These are phyloP conservation scores for Drosophila insularis DNA, from an alignment of 1,140 invertebrate genomes.

Conservation along the genomic window DNA sequence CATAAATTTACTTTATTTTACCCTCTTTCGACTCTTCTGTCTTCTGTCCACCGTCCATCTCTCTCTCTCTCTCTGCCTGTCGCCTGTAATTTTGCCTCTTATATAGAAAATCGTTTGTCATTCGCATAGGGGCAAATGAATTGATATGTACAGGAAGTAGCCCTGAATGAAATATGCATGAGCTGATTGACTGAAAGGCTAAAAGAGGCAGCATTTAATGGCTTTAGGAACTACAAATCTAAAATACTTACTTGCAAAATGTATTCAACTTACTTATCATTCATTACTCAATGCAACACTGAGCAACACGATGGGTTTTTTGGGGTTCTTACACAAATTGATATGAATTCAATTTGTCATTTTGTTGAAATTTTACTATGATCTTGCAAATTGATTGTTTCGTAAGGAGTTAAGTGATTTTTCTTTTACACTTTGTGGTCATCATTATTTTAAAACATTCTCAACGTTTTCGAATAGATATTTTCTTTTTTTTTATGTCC, in stretches of 20 bases:
- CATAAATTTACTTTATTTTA: conserved; percentile 59
- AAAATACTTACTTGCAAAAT: neutral
- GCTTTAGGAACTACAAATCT: neutral
- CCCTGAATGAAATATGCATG: conserved; percentile 47
- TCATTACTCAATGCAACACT: neutral
- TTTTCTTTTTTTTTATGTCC: no score
- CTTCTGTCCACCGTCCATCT: no score
- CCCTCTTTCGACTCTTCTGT: neutral
- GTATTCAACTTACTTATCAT: neutral
- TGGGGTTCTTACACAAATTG: neutral
- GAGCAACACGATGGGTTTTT: neutral
- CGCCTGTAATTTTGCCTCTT: conserved; percentile 53
- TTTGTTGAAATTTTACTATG: neutral
- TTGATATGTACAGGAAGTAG: conserved; percentile 22
- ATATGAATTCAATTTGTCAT: conserved; percentile 9
- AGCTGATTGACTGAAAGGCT: conserved; percentile 61
- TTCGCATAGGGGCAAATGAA: conserved; percentile 20
- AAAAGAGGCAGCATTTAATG: neutral
- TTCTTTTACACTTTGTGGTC: no score
- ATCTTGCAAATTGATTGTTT: neutral
- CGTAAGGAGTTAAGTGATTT: no score
- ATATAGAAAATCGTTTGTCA: conserved; percentile 43
- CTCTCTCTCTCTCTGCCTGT: conserved; percentile 32
- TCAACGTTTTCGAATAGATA: no score
- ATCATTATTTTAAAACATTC: no score